Conservation (phyloP, 2,113 vertebrate genomes). For the Phrynosoma platyrhinos region DNA sequence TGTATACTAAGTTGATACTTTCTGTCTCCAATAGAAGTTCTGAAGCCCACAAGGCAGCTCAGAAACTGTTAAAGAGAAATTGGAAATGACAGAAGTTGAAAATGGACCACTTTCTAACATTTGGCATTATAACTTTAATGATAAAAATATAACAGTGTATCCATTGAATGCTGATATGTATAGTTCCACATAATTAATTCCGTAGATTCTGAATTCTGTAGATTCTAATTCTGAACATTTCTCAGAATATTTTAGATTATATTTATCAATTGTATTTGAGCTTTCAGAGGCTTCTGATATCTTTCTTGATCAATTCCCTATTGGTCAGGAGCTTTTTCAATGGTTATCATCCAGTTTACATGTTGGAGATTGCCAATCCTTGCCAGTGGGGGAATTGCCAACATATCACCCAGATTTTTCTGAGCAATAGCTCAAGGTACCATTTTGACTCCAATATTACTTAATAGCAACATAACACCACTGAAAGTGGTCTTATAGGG, state of each 20-base stretch:
- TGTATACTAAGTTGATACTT: conserved; percentile 25
- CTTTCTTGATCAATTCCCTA: too few species aligned
- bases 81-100: neutral
- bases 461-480: too few species aligned
- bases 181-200: neutral
- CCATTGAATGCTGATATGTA: neutral
- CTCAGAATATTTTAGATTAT: neutral
- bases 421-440: too few species aligned
- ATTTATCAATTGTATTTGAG: neutral
- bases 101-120: conserved; percentile 30
- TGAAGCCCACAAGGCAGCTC: conserved; percentile 26
- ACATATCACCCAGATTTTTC: too few species aligned
- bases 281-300: too few species aligned
- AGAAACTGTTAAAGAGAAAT: conserved; percentile 17
- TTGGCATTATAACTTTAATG: conserved; percentile 3
- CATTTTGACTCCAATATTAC: too few species aligned
- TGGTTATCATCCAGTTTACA: too few species aligned
- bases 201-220: neutral
- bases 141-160: neutral
- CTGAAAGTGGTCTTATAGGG: too few species aligned
- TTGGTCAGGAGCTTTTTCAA: too few species aligned
- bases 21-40: conserved; percentile 43
- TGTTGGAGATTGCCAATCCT: too few species aligned
- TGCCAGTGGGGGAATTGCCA: too few species aligned
- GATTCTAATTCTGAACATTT: neutral